Conservation (phyloP, 2,888 invertebrate species). For the Pandemis heparana region DNA sequence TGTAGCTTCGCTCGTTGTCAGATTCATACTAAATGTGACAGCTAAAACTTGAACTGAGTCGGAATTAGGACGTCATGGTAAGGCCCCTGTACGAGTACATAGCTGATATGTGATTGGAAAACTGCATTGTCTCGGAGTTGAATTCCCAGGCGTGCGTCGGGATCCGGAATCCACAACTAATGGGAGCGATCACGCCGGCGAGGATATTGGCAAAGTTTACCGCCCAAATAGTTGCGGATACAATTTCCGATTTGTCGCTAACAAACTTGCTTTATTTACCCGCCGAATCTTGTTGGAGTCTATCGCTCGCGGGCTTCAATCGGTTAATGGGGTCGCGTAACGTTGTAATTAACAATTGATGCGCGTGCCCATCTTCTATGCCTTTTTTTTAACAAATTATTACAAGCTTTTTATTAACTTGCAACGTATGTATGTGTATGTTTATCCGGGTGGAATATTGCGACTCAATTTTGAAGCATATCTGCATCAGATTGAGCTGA, state of each 20-base stretch:
- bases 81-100: too few species aligned
- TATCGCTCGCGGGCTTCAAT: not conserved
- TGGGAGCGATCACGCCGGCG: conserved; percentile 38
- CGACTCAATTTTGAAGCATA: too few species aligned
- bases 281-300: conserved; percentile 23
- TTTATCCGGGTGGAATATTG: too few species aligned
- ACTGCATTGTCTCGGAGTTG: conserved; percentile 30
- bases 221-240: conserved; percentile 55
- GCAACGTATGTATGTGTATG: too few species aligned
- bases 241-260: conserved; percentile 57
- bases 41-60: too few species aligned
- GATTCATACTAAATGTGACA: too few species aligned
- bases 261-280: conserved; percentile 54
- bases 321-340: not conserved
- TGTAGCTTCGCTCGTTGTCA: too few species aligned
- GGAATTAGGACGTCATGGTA: too few species aligned
- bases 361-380: not conserved
- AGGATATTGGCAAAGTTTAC: conserved; percentile 57
- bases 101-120: conserved; percentile 9
- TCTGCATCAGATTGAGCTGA: too few species aligned
- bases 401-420: too few species aligned
- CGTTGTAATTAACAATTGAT: not conserved
- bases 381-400: too few species aligned
- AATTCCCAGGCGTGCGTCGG: conserved; percentile 17
- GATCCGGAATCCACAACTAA: conserved; percentile 32